Base-by-base conservation (phyloP, 1,140 invertebrate genomes). In the Drosophila eugracilis region DNA sequence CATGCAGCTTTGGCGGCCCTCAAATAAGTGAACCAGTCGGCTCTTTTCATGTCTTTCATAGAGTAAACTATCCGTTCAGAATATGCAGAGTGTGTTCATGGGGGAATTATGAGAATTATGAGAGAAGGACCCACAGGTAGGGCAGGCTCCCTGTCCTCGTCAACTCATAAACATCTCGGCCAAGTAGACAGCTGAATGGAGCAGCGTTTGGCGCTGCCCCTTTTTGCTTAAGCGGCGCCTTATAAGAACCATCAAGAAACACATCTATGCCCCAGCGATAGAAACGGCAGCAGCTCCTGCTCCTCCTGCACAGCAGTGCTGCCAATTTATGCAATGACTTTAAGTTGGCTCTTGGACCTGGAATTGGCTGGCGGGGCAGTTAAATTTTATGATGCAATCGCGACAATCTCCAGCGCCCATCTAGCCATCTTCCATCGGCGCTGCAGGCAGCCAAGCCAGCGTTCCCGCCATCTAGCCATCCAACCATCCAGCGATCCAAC, bases 381-480 rank as follows among this genome's bases (percentile, higher is more conserved):
- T 86, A 81, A 85, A 77, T 74, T 85, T 85, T 80, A 85, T 85
- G 81, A 85, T 86, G 73, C 81, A 85, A 85, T 85, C 83, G 83
- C 69, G 36, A 69, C 81, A 81, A 85, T 86, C 81, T 86, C 55
- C 57, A 48, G 70, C 70, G 60, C 48, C 67, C 83, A 52, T 66
- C 55, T 66, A 60, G 57, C 65, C 62, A 67, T 81, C 71, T 78
- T 74, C 54, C 59, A 81, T 84, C 71, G 63, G 78, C 69, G 74
- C 81, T 72, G 50, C 59, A 49, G 81, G 81, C 81, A 62, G 42
- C 55, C 24, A 7, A 26, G 15, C 9, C 26, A 42, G 26, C 5
- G 44, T 22, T 22, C 19, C 42, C 41, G 10, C 9, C n/a, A 42
- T 36, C 47, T 10, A 41, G 9, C n/a, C 10, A 34, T 30, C 39